Evolutionary conservation across 1,140 invertebrate species (phyloP), one percentile per base, ranked within the genome.

Genomic region (Chironomus tepperi): DNA sequence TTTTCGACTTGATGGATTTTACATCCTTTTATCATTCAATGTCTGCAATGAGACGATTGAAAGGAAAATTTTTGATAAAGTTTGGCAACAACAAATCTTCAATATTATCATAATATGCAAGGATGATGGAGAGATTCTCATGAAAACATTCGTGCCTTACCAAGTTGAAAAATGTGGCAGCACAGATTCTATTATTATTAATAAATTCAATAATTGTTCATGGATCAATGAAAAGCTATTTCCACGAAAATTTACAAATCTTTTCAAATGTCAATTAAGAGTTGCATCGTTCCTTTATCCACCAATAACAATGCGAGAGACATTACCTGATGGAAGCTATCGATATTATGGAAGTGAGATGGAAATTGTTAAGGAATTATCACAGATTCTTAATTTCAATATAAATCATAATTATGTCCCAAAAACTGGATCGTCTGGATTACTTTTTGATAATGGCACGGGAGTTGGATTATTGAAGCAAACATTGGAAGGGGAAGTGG

Each of bases 341-440:
- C 65, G 65, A 19, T 21, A 70, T 70, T 18, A 70, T 70, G 65
- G 65, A 19, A 70, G 19, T n/a, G n/a, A n/a, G n/a, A n/a, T n/a
- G 65, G 65, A 21, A 7, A 70, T 70, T 8, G n/a, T 19, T 1
- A 8, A 5, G 9, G 65, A 18, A 70, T 19, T 70, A 19, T 5
- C 19, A 19, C 8, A 70, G 16, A 16, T 16, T 2, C 16, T 70
- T 70, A 21, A 70, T 70, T 70, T 70, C 5, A 19, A 70, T 7
- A 19, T 70, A 0, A 70, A 70, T 70, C 16, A 70, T 70, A 57
- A 57, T 57, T 57, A 57, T 57, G 47, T 57, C 1, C 9, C 47
- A 57, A n/a, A 12, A 5, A n/a, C 47, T 57, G 47, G 47, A 5
- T 12, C 12, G 12, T 7, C 19, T 19, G 65, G 65, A 1, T 18